Conservation (phyloP, 2,797 vertebrate species). For the Bovichtus variegatus region DNA sequence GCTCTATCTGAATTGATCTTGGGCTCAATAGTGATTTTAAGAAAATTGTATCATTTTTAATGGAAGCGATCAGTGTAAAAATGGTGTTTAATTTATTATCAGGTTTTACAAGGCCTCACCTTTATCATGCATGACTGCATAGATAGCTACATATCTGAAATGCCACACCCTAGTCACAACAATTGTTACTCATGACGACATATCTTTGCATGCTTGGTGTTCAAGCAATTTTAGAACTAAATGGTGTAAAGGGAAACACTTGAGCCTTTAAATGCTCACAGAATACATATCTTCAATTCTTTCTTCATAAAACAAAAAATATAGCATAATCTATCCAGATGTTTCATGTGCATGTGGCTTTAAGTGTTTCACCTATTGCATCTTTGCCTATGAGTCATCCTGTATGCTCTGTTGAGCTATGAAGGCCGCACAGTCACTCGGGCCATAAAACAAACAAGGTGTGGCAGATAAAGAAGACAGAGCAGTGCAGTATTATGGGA, state of each 20-base stretch:
- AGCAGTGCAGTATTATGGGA: conserved; percentile 43
- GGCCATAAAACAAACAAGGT: conserved; percentile 71
- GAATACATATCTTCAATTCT: neutral
- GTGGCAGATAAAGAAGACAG: conserved; percentile 72
- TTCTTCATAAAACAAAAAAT: conserved; percentile 6
- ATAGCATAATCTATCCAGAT: neutral
- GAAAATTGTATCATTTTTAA: conserved; percentile 27
- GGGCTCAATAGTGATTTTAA: neutral
- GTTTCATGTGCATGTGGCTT: conserved; percentile 24
- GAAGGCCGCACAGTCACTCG: conserved; percentile 52
- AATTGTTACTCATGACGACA: conserved; percentile 10
- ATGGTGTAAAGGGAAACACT: neutral
- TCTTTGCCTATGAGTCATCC: conserved; percentile 61
- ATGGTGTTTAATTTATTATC: conserved; percentile 54
- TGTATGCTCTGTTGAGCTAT: conserved; percentile 32
- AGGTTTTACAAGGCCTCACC: conserved; percentile 37
- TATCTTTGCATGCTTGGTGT: neutral
- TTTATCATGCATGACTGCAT: conserved; percentile 48
- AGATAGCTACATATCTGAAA: conserved; percentile 45
- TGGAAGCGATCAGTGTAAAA: conserved; percentile 4
- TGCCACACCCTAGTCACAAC: conserved; percentile 72
- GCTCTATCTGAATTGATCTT: neutral
- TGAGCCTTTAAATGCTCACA: neutral
- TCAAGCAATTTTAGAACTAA: conserved; percentile 51
- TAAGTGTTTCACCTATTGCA: conserved; percentile 33